A percentile compares a stretch with the other conserved stretches of the same genome.
These are phyloP conservation scores for Albula goreensis DNA, from an alignment of 2,113 vertebrate species.

Conservation along the genomic window DNA sequence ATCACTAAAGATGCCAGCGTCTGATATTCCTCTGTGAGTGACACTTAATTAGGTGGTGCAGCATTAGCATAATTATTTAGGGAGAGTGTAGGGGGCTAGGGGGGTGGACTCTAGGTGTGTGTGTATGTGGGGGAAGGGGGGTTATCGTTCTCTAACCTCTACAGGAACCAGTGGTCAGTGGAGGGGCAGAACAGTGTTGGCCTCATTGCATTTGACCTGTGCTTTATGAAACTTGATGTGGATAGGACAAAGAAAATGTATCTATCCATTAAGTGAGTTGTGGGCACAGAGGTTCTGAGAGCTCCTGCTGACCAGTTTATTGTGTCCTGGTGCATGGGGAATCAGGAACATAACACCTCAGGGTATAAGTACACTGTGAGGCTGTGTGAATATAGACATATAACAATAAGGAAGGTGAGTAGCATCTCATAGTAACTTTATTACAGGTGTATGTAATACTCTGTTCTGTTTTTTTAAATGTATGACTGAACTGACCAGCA, in stretches of 20 bases:
- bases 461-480: too few relatives aligned
- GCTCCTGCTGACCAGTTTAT: neutral
- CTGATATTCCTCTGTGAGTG: conserved; percentile 59
- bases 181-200: neutral
- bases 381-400: neutral
- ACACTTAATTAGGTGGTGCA: conserved; percentile 61
- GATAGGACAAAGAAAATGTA: too few relatives aligned
- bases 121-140: neutral
- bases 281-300: too few relatives aligned
- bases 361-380: neutral
- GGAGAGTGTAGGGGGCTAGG: neutral
- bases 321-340: neutral
- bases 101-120: conserved; percentile 11
- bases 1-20: conserved; percentile 46
- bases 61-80: conserved; percentile 57
- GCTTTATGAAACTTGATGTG: too few relatives aligned
- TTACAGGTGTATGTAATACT: too few relatives aligned
- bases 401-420: neutral
- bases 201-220: too few relatives aligned
- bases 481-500: too few relatives aligned
- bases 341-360: too few relatives aligned
- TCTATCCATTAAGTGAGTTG: too few relatives aligned
- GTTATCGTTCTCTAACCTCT: conserved; percentile 27
- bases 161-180: neutral
- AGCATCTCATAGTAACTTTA: too few relatives aligned